Percentiles rank a stretch among this genome's conserved stretches.
phyloP scores from a whole-genome alignment of 1,140 invertebrate genomes.

The Hesperophylax magnus region DNA sequence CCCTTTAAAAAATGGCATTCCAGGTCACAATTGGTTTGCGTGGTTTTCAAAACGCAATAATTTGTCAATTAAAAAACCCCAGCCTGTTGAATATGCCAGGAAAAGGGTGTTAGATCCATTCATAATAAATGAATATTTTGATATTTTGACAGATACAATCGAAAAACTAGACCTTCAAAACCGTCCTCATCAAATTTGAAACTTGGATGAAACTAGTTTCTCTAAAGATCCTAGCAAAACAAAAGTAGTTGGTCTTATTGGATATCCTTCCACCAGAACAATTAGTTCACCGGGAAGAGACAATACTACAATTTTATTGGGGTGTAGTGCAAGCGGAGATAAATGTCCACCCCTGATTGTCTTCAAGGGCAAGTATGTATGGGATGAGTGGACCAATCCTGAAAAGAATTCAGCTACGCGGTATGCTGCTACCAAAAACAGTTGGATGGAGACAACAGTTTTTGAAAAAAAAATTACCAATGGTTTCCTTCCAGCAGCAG shows the following conservation, averaged over 20 bases:
- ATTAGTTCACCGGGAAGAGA: conserved; percentile 59
- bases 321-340: conserved; percentile 59
- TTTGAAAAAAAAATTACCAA: conserved; percentile 58
- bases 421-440: conserved; percentile 58
- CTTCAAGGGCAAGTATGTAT: conserved; percentile 55
- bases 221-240: conserved; percentile 57
- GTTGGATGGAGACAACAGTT: conserved; percentile 61
- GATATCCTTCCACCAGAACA: conserved; percentile 58
- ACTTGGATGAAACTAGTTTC: conserved; percentile 61
- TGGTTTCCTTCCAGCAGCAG: conserved; percentile 1
- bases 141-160: conserved; percentile 48
- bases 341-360: conserved; percentile 62
- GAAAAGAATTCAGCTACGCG: conserved; percentile 57
- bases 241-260: conserved; percentile 59
- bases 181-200: conserved; percentile 59
- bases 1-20: too few species aligned
- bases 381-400: conserved; percentile 51
- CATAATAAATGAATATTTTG: conserved; percentile 60
- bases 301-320: conserved; percentile 62
- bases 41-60: conserved; percentile 60
- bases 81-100: conserved; percentile 61
- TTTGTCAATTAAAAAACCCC: conserved; percentile 62
- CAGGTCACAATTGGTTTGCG: too few species aligned
- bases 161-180: conserved; percentile 53
- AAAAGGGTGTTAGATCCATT: conserved; percentile 60